These are phyloP conservation scores for Cinara cedri DNA, from an alignment of 2,888 invertebrate genomes.

Conservation along the genomic window DNA sequence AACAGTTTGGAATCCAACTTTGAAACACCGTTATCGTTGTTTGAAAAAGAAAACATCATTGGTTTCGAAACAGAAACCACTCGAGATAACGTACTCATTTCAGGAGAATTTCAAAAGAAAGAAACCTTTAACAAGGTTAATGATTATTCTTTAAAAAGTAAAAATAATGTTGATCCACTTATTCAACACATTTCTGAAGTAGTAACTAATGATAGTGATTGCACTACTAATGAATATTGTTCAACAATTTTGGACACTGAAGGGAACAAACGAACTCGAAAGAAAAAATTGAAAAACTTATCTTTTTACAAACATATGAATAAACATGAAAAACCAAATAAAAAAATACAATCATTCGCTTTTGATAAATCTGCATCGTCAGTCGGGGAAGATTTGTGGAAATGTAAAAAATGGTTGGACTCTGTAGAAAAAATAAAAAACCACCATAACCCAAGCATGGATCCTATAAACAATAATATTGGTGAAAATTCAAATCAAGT, in stretches of 20 bases:
- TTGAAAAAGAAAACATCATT: neutral
- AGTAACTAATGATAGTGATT: neutral
- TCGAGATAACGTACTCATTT: neutral
- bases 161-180: neutral
- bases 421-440: slow-evolving; percentile 18
- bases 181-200: neutral
- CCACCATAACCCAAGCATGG: too few relatives aligned
- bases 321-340: neutral
- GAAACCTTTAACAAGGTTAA: neutral
- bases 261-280: neutral
- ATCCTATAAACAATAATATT: neutral
- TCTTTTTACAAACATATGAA: slow-evolving; percentile 33
- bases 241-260: neutral
- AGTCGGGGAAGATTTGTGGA: neutral
- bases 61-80: neutral
- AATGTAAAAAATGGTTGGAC: slow-evolving; percentile 31
- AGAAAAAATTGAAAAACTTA: slow-evolving; percentile 31
- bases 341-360: neutral
- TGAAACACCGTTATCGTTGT: neutral
- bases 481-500: neutral
- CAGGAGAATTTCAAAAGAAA: neutral
- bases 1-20: neutral
- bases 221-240: neutral
- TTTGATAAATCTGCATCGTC: neutral
- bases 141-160: neutral